Percentiles rank a stretch among this genome's conserved stretches.
These are phyloP conservation scores for Drosophila atripex DNA, from an alignment of 2,888 invertebrate genomes.

Conservation along the genomic window DNA sequence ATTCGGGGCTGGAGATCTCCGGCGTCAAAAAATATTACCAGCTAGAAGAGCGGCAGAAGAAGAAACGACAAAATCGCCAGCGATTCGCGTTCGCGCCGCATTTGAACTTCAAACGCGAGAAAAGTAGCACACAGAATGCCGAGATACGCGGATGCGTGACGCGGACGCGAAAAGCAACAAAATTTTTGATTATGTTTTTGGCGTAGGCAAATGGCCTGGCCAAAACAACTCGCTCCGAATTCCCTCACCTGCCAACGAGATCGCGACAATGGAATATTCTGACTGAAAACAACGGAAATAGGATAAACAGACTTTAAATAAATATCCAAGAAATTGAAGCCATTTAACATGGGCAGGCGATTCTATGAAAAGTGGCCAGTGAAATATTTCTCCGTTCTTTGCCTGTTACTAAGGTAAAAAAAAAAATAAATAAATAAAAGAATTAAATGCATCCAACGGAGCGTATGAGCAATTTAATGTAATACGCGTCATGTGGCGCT, in stretches of 20 bases:
- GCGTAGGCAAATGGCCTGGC: conserved; percentile 21
- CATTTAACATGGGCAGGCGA: conserved; percentile 7
- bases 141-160: conserved; percentile 57
- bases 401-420: conserved; percentile 22
- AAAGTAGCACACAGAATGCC: conserved; percentile 66
- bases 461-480: conserved; percentile 22
- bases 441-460: background rate
- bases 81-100: conserved; percentile 67
- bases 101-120: conserved; percentile 78
- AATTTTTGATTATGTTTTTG: conserved; percentile 24
- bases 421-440: background rate
- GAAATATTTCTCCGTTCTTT: conserved; percentile 15
- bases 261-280: conserved; percentile 38
- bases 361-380: conserved; percentile 7
- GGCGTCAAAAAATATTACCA: conserved; percentile 48
- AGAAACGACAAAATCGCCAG: conserved; percentile 48
- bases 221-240: conserved; percentile 12
- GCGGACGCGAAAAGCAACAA: conserved; percentile 8
- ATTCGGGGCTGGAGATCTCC: conserved; percentile 57
- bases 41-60: conserved; percentile 1
- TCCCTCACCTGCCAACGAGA: conserved; percentile 6
- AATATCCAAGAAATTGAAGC: conserved; percentile 21
- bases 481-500: conserved; percentile 7
- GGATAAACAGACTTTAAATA: conserved; percentile 35
- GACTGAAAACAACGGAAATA: conserved; percentile 15